Conservation (phyloP, 2,797 vertebrate species). For the Meriones psammophilus region DNA sequence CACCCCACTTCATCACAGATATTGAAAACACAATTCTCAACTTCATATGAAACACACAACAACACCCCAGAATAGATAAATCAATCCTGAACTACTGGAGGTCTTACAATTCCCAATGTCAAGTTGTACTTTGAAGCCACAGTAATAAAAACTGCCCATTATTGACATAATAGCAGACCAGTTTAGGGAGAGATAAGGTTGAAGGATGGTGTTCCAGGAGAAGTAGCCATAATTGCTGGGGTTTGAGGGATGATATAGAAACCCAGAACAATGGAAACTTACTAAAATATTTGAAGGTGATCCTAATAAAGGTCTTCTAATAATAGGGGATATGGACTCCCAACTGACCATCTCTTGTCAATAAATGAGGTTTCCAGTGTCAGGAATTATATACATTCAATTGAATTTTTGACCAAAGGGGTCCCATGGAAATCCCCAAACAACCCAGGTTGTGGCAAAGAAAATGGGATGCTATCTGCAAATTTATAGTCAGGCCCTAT, state of each 20-base stretch:
- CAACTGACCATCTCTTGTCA: background rate
- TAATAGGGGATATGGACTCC: background rate
- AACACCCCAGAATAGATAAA: background rate
- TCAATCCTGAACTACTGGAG: background rate
- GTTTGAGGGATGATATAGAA: background rate
- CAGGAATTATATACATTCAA: background rate
- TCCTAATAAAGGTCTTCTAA: background rate
- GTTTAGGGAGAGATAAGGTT: background rate
- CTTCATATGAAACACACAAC: background rate
- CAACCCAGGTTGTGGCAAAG: background rate
- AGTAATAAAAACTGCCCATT: background rate
- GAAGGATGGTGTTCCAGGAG: background rate
- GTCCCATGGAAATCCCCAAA: background rate
- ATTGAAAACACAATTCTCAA: background rate
- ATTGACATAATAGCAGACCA: background rate
- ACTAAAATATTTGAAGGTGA: background rate
- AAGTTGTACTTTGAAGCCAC: background rate
- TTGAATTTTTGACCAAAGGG: background rate
- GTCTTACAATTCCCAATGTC: background rate
- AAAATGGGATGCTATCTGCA: background rate
- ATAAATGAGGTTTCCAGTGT: background rate
- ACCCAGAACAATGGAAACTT: background rate
- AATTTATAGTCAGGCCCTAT: background rate
- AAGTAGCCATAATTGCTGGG: background rate
- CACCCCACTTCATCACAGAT: no score